Base-by-base conservation (phyloP, 2,888 invertebrate genomes). In the Eumerus sabulonum region DNA sequence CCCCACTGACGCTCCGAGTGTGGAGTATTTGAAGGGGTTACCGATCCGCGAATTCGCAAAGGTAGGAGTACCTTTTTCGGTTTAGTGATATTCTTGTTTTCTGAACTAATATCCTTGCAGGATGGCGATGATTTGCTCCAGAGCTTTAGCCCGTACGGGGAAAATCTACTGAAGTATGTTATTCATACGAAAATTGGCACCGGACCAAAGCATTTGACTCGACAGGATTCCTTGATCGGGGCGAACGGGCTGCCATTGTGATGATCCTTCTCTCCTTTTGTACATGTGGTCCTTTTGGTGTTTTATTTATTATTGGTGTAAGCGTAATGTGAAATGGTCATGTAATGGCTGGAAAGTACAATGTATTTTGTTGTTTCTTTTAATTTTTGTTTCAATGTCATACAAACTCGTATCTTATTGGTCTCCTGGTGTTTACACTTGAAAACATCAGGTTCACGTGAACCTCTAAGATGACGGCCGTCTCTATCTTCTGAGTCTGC, bases 181-280 rank as follows among this genome's bases (percentile, higher is more conserved):
- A 96, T 97, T 83, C 92, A 94, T 84, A 97, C 97, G 0, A 92
- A 92, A 90, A 91, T 96, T 70, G 97, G 97, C 1, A 91, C 92
- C 67, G 97, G 97, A 0, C 96, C 97, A 12, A 68, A 44, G 11
- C 11, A 53, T 12, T 44, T 79, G 13, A n/a, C 67, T 0, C 9
- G 36, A 1, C 12, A 45, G 12, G 53, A 77, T 7, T 72, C 77
- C 9, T 19, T 77, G 3, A 5, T 77, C 9, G 59, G 57, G 18
- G 38, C 5, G 9, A 48, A 51, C 36, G 77, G 77, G n/a, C 14
- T 53, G 1, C 77, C 67, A 4, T 53, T 77, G 44, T 62, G 40
- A 48, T 17, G n/a, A 14, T 9, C 5, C n/a, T 9, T 27, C 27
- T 27, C 7, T 2, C 7, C 27, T 27, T 27, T n/a, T 18, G 18